These are phyloP conservation scores for Iselma pallidipennis DNA, from an alignment of 2,888 invertebrate species.

Conservation along the genomic window DNA sequence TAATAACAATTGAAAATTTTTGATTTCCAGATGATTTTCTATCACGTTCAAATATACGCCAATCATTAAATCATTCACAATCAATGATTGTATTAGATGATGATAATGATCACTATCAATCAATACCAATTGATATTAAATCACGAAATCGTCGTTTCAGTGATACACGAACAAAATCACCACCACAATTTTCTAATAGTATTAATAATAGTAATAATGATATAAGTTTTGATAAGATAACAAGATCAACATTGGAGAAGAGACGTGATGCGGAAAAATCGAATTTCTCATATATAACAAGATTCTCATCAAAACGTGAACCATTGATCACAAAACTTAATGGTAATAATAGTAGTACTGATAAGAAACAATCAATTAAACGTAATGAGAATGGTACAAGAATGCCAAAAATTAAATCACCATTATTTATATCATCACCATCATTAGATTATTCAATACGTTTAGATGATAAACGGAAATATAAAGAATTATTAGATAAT, in stretches of 20 bases:
- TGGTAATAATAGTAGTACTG: background rate
- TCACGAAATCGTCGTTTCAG: slow-evolving; percentile 7
- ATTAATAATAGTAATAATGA: slow-evolving; percentile 42
- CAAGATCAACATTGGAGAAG: slow-evolving; percentile 37
- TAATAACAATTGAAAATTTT: background rate
- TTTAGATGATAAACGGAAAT: slow-evolving; percentile 62
- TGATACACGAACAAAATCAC: slow-evolving; percentile 30
- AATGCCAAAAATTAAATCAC: background rate
- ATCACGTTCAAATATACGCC: slow-evolving; percentile 15
- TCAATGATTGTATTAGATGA: slow-evolving; percentile 24
- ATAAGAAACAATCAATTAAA: slow-evolving; percentile 7
- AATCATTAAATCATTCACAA: background rate
- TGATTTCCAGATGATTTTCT: slow-evolving; percentile 31
- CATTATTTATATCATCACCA: slow-evolving; percentile 12
- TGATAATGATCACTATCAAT: slow-evolving; percentile 8
- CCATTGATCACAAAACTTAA: slow-evolving; percentile 2
- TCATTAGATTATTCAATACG: slow-evolving; percentile 60
- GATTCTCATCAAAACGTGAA: slow-evolving; percentile 14
- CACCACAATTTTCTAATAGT: slow-evolving; percentile 23
- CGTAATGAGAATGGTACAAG: background rate
- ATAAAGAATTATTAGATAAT: slow-evolving; percentile 60
- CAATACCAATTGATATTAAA: slow-evolving; percentile 6
- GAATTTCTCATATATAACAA: slow-evolving; percentile 35
- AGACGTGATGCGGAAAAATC: slow-evolving; percentile 33
- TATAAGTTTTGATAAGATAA: slow-evolving; percentile 41